phyloP scores from a whole-genome alignment of 1,140 invertebrate genomes.

The Lepidotrigona ventralis region DNA sequence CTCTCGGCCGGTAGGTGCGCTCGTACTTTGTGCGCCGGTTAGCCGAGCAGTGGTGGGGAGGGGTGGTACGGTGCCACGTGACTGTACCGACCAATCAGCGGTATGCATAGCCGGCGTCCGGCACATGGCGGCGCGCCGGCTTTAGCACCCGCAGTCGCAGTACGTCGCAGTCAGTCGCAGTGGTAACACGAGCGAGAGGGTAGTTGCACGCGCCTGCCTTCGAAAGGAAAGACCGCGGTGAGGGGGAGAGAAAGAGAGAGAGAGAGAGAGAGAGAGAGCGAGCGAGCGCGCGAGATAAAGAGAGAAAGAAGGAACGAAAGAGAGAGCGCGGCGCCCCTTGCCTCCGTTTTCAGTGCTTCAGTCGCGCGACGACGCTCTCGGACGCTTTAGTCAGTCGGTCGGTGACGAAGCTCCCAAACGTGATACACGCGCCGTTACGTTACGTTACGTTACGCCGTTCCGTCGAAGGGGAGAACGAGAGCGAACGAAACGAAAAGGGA shows the following conservation, averaged over 20 bases:
- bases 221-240: constrained; percentile 64
- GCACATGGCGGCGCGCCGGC: constrained; percentile 72
- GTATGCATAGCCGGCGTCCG: constrained; percentile 71
- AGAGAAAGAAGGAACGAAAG: constrained; percentile 42
- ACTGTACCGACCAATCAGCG: constrained; percentile 62
- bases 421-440: constrained; percentile 54
- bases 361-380: constrained; percentile 65
- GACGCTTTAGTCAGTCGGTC: constrained; percentile 62
- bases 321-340: constrained; percentile 57
- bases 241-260: constrained; percentile 40
- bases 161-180: constrained; percentile 78
- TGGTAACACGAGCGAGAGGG: constrained; percentile 76
- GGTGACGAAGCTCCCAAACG: constrained; percentile 61
- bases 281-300: constrained; percentile 34
- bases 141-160: constrained; percentile 72
- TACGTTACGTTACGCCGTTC: constrained; percentile 45
- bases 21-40: constrained; percentile 45
- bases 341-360: constrained; percentile 65
- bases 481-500: constrained; percentile 23
- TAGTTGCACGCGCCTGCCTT: constrained; percentile 74
- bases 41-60: constrained; percentile 52
- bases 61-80: constrained; percentile 69
- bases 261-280: constrained; percentile 27
- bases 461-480: constrained; percentile 43
- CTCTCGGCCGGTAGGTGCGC: constrained; percentile 53